Conservation (phyloP, 2,113 vertebrate genomes). For the Brevimyrus niger region DNA sequence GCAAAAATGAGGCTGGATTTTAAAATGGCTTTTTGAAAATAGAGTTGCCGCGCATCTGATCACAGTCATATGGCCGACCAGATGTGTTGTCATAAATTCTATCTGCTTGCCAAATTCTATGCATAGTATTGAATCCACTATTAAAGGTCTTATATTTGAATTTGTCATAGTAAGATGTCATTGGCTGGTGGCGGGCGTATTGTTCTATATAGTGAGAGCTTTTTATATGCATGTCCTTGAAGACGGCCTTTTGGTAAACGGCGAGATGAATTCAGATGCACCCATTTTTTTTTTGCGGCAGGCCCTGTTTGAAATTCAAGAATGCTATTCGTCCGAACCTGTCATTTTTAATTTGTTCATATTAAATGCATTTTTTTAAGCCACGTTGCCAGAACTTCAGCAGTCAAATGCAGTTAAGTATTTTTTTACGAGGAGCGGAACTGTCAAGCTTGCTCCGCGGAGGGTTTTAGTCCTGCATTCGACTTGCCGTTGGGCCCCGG, state of each 20-base stretch:
- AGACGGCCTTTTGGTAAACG: neutral
- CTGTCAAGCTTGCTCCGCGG: neutral
- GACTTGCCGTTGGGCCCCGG: neutral
- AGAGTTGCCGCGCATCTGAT: neutral
- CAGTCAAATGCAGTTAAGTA: neutral
- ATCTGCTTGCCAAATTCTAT: neutral
- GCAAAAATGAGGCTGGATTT: neutral
- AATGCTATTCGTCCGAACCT: neutral
- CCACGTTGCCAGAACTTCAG: neutral
- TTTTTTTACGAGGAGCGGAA: neutral
- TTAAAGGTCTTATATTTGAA: neutral
- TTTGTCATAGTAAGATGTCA: neutral
- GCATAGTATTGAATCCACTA: neutral
- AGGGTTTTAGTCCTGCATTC: neutral
- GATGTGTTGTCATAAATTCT: neutral
- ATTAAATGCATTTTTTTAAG: neutral
- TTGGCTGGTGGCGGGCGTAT: neutral
- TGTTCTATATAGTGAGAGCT: neutral
- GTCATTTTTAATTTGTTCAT: neutral
- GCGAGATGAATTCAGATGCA: neutral
- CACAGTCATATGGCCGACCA: neutral
- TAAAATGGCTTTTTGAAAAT: neutral
- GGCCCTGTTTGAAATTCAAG: neutral
- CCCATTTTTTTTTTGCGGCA: neutral
- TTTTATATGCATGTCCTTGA: conserved; percentile 3